These are phyloP conservation scores for Choloepus hoffmanni DNA, from an alignment of 2,113 vertebrate genomes.

Conservation along the genomic window DNA sequence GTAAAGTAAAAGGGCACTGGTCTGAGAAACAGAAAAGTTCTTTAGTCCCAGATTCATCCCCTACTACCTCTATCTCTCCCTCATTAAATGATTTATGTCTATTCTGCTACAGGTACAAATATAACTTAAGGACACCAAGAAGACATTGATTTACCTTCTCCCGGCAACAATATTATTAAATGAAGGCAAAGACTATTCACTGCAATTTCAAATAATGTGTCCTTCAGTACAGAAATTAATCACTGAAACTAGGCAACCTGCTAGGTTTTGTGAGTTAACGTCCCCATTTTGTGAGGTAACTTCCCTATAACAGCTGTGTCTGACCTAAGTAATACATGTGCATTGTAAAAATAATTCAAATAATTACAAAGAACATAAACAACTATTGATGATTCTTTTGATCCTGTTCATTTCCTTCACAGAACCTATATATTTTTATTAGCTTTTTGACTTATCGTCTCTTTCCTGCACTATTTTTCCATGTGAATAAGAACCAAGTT, in stretches of 20 bases:
- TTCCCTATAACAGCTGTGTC: too few relatives aligned
- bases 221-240: conserved; percentile 26
- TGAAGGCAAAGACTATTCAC: conserved; percentile 9
- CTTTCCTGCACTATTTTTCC: neutral
- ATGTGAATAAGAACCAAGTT: neutral
- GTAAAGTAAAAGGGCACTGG: neutral
- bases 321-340: neutral
- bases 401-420: conserved; percentile 37
- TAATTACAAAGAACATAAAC: conserved; percentile 54
- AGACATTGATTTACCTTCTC: neutral
- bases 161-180: conserved; percentile 34
- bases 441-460: neutral
- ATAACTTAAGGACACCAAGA: neutral
- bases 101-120: neutral
- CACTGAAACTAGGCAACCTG: conserved; percentile 10
- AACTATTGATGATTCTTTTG: neutral
- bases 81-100: conserved; percentile 42
- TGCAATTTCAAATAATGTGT: conserved; percentile 49
- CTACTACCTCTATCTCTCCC: neutral
- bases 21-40: conserved; percentile 42
- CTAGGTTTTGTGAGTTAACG: conserved; percentile 35
- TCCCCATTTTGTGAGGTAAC: neutral
- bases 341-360: conserved; percentile 52
- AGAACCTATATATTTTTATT: neutral
- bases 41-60: neutral